phyloP scores from a whole-genome alignment of 2,888 invertebrate genomes.

The Digitonthophagus gazella region DNA sequence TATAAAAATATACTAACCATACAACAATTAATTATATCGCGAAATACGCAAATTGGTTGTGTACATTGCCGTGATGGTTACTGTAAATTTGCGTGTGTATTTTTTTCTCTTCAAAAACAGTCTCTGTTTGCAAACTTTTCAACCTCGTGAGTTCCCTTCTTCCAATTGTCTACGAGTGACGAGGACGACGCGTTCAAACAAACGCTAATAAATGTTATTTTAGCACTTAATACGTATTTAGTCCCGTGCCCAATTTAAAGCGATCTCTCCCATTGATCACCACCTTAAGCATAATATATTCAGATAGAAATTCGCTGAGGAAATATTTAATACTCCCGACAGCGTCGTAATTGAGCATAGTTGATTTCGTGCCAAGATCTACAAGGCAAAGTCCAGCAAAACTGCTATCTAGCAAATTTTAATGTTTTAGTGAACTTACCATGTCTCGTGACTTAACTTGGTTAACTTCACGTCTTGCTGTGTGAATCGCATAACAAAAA shows the following conservation, averaged over 20 bases:
- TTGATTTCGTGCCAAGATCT: not conserved
- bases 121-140: not conserved
- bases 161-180: not conserved
- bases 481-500: no score
- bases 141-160: not conserved
- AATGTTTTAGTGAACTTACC: not conserved
- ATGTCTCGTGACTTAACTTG: not conserved
- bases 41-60: not conserved
- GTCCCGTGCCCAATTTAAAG: not conserved
- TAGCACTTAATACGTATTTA: not conserved
- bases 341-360: not conserved
- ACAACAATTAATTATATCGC: not conserved
- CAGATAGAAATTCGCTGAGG: not conserved
- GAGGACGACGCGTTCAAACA: not conserved
- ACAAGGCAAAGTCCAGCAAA: not conserved
- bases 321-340: not conserved
- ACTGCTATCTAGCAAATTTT: not conserved
- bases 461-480: not conserved
- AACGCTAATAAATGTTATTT: not conserved
- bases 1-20: not conserved
- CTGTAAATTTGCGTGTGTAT: not conserved
- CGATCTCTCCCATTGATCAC: not conserved
- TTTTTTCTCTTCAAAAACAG: not conserved
- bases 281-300: not conserved
- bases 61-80: not conserved